phyloP scores from a whole-genome alignment of 2,797 vertebrate genomes.

The Catostomus latipinnis region DNA sequence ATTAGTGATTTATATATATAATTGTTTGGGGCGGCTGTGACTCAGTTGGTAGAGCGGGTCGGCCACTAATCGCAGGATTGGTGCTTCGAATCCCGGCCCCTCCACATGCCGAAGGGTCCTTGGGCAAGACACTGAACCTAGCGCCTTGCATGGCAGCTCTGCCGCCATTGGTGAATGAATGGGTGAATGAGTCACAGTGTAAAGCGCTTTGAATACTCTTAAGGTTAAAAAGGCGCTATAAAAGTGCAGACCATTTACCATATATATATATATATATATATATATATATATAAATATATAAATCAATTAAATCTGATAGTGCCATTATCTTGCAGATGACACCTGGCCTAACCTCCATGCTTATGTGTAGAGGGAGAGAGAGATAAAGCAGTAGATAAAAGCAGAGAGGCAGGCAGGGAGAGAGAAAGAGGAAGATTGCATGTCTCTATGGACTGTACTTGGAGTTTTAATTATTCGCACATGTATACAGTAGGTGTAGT shows the following conservation, averaged over 20 bases:
- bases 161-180: no score
- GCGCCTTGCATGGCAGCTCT: no score
- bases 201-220: no score
- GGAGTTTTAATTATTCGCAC: not conserved
- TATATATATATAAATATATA: not conserved
- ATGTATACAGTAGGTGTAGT: not conserved
- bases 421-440: slow-evolving; percentile 9
- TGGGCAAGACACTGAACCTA: no score
- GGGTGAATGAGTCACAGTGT: no score
- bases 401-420: slow-evolving; percentile 2
- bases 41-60: no score
- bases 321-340: slow-evolving; percentile 35
- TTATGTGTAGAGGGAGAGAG: not conserved
- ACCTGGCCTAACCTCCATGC: slow-evolving; percentile 14
- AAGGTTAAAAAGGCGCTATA: no score
- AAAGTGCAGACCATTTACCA: no score
- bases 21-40: not conserved
- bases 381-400: not conserved
- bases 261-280: no score
- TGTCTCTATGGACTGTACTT: not conserved
- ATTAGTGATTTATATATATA: slow-evolving; percentile 25
- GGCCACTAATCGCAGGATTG: no score
- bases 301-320: slow-evolving; percentile 32
- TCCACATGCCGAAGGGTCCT: no score
- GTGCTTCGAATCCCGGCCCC: no score